These are phyloP conservation scores for Tapera naevia DNA, from an alignment of 2,797 vertebrate genomes.

Conservation along the genomic window DNA sequence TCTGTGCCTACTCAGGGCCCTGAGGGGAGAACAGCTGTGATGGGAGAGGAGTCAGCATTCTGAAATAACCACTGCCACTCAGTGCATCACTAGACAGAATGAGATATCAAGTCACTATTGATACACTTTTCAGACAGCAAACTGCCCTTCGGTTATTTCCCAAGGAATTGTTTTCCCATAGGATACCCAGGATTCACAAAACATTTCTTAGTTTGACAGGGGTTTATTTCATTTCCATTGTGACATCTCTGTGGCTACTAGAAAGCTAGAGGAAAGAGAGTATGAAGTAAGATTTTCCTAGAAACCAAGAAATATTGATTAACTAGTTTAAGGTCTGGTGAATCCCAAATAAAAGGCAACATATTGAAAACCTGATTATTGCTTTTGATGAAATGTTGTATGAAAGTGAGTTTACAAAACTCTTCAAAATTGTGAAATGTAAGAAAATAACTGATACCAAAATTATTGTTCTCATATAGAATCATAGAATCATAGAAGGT, in stretches of 20 bases:
- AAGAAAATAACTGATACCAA: background rate
- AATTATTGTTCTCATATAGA: background rate
- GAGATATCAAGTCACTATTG: background rate
- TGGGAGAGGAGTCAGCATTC: background rate
- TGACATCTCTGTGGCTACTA: background rate
- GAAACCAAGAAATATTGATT: background rate
- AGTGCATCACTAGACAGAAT: background rate
- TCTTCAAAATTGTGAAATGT: background rate
- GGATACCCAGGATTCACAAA: background rate
- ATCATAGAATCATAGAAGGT: too few species aligned
- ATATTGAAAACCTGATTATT: background rate
- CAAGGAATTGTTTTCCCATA: background rate
- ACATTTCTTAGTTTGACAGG: background rate
- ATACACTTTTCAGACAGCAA: background rate
- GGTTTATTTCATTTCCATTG: background rate
- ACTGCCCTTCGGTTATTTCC: background rate
- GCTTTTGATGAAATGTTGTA: background rate
- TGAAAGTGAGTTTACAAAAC: background rate
- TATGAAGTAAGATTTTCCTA: background rate
- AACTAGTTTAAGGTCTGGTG: background rate
- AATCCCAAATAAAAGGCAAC: background rate
- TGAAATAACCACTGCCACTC: background rate
- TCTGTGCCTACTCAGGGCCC: background rate
- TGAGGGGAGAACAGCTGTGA: rapidly evolving
- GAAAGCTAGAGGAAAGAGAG: background rate